Evolutionary conservation across 2,113 vertebrate species (phyloP).

Genomic region (Peromyscus polionotus): DNA sequence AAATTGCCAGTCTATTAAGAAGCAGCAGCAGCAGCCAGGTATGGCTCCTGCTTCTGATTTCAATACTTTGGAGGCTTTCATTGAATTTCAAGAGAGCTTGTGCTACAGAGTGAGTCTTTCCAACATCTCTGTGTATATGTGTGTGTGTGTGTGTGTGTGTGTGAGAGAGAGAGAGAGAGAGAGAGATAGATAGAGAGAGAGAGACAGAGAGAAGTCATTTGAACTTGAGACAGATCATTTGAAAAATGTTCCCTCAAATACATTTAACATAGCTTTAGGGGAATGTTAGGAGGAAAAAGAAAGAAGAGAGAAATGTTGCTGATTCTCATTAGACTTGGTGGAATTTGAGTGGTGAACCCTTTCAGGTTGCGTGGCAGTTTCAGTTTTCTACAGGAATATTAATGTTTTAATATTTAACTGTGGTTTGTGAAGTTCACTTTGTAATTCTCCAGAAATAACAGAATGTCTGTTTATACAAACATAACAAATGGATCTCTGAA

Average conservation of each 20-base stretch:
- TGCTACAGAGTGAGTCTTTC: not conserved
- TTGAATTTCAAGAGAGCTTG: not conserved
- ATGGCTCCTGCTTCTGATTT: not conserved
- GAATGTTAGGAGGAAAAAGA: slow-evolving; percentile 47
- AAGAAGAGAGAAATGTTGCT: slow-evolving; percentile 35
- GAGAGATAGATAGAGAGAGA: too few relatives aligned
- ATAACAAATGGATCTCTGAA: slow-evolving; percentile 55
- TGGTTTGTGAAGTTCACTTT: slow-evolving; percentile 59
- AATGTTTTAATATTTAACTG: slow-evolving; percentile 62
- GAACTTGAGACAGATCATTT: not conserved
- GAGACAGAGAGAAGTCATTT: too few relatives aligned
- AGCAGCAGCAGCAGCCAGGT: not conserved
- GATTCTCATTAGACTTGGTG: slow-evolving; percentile 34
- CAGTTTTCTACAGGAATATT: slow-evolving; percentile 20
- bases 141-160: not conserved
- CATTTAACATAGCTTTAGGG: slow-evolving; percentile 42
- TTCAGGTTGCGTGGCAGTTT: slow-evolving; percentile 50
- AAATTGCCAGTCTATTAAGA: slow-evolving; percentile 11
- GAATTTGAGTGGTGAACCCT: slow-evolving; percentile 40
- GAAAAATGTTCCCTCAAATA: slow-evolving; percentile 44
- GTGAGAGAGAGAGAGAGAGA: not conserved
- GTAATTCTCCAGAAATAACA: slow-evolving; percentile 57
- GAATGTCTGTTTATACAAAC: slow-evolving; percentile 38
- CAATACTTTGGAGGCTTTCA: not conserved
- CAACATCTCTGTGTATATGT: not conserved